A percentile compares a stretch with the other conserved stretches of the same genome.
Conservation (phyloP, 1,140 invertebrate species). For the Globodera ellingtonae region DNA sequence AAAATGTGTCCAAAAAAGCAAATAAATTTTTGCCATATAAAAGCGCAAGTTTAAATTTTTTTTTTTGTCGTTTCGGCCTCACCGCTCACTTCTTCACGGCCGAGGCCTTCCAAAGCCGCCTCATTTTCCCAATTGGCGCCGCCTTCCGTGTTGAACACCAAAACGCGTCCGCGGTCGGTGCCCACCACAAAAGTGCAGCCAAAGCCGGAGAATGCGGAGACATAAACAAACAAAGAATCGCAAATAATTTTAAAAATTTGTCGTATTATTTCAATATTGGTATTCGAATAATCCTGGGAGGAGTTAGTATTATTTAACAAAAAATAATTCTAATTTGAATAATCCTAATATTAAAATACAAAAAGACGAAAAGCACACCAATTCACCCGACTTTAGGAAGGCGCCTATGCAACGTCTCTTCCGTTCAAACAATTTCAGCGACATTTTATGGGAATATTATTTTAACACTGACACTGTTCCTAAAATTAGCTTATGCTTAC, state of each 20-base stretch:
- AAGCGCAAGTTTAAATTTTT: not conserved
- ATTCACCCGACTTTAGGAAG: conserved; percentile 1
- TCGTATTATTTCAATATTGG: no score
- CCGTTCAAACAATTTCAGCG: conserved; percentile 24
- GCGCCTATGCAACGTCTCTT: conserved; percentile 17
- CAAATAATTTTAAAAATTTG: no score
- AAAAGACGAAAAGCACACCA: not conserved
- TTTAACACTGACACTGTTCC: no score
- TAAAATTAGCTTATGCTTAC: no score
- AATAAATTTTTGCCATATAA: no score
- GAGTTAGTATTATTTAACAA: no score
- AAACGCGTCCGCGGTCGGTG: not conserved
- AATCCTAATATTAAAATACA: not conserved
- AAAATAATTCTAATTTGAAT: not conserved
- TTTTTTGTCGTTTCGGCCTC: not conserved
- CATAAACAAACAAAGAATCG: not conserved
- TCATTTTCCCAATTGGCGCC: not conserved
- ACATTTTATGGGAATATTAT: not conserved
- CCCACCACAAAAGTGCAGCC: conserved; percentile 12
- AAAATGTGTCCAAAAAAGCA: no score
- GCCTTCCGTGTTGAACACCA: conserved; percentile 20
- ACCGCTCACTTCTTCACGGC: not conserved
- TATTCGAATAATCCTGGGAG: no score
- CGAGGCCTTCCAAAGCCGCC: not conserved
- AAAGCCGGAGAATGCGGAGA: conserved; percentile 19